Evolutionary conservation across 1,140 invertebrate species (phyloP), one percentile per base, ranked within the genome.

Genomic region (Drosophila sucinea): DNA sequence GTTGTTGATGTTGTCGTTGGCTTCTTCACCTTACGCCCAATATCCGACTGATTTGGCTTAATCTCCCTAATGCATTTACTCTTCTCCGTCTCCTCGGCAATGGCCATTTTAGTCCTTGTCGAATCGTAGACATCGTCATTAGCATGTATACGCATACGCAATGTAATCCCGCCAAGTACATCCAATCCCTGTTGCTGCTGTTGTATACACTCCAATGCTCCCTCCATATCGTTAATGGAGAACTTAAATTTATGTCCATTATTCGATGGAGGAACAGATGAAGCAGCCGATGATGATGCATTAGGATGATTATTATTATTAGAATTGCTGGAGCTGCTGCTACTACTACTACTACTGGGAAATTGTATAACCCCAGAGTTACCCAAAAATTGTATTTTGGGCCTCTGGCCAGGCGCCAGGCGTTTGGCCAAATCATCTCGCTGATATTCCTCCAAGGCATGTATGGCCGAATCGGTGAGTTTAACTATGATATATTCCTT

Each of bases 91-190:
- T 97, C 95, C 92, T 98, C 97, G 60, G 95, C 96, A 77, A 95
- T 95, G 68, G 96, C 96, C 96, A 98, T 98, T 79, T 97, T 95
- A 91, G 96, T 95, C 92, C 96, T 95, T 73, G 98, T 98, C 65
- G 95, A 95, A 93, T 98, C 97, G 92, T 98, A 98, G 64, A 98
- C 96, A 93, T 99, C 97, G 92, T 98, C 98, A 78, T 98, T 98
- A 77, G 98, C 98, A 91, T 96, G 96, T 73, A 98, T 96, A 62
- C 96, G 95, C 94, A 98, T 97, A 91, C 96, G 96, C 87, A 95
- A 94, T 62, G 96, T 95, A 92, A 98, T 93, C 56, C 95, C 94
- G 64, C 97, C 97, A 90, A 98, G 94, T 70, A 95, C 95, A 92
- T 97, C 96, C 92, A 98, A 93, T 82, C 93, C 93, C 77, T 94